Evolutionary conservation across 2,113 vertebrate genomes (phyloP).

Genomic region (Charina bottae): DNA sequence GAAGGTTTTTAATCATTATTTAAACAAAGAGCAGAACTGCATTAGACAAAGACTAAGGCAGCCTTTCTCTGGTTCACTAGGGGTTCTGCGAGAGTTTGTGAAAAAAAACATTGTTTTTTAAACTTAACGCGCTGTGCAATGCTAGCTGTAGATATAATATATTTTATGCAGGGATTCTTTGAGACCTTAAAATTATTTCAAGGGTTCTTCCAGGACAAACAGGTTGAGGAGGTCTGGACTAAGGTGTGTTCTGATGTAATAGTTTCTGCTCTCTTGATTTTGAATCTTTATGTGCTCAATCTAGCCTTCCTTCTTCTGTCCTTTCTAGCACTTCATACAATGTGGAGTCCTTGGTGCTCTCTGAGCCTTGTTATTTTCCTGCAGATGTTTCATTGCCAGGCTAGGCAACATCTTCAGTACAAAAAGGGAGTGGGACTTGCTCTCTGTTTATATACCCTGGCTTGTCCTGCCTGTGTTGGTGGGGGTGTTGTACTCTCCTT

Average conservation of each 20-base stretch:
- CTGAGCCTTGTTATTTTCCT: no score
- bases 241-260: background rate
- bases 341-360: no score
- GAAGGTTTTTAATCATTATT: background rate
- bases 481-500: no score
- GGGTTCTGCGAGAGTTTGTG: background rate
- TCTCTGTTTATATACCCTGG: no score
- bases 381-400: no score
- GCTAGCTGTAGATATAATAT: background rate
- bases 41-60: background rate
- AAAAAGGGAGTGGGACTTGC: no score
- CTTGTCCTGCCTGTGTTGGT: no score
- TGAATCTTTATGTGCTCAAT: background rate
- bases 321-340: background rate
- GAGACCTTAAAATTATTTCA: background rate
- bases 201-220: background rate
- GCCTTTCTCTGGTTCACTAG: background rate
- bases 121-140: background rate
- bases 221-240: background rate
- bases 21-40: background rate
- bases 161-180: background rate
- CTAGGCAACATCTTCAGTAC: no score
- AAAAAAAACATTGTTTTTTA: background rate
- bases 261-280: background rate
- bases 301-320: background rate